Evolutionary conservation across 2,888 invertebrate species (phyloP), one percentile per base, ranked within the genome.

Genomic region (Drosophila maculinotata): DNA sequence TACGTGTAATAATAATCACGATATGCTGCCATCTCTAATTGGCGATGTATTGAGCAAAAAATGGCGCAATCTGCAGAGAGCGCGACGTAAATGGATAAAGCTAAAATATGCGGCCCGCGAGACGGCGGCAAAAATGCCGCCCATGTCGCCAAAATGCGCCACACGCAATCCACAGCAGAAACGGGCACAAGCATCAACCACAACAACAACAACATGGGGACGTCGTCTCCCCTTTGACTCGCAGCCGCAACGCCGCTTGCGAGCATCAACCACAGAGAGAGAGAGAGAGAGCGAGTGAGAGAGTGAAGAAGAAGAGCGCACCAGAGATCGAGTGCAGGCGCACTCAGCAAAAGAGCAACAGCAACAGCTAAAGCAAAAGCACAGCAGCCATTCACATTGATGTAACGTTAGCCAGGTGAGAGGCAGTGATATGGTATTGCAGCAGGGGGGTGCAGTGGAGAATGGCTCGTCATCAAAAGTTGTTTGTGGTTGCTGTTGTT

Each of bases 121-220:
- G 73, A 71, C 70, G 73, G 76, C 66, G 76, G 80, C 65, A 76
- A 77, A 82, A 78, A 79, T 86, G 79, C 88, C 88, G 85, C 85
- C 88, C 85, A 85, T 87, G 82, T 88, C 81, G 85, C 77, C 70
- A 79, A 88, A 81, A 87, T 69, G 75, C 80, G 73, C 87, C 85
- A 88, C 88, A 86, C 84, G 67, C 84, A 87, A 74, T 60, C 48
- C 52, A 68, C 77, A 69, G 52, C 76, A 69, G 53, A 75, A 69
- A 72, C 63, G 75, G 53, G 62, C 62, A 67, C 65, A 44, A 42
- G n/a, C 56, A 31, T 26, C 49, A n/a, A n/a, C n/a, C n/a, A n/a
- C n/a, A 68, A 53, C 52, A 64, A 56, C 56, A 68, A 62, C 57
- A 70, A 56, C 33, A 44, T 39, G 30, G 69, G 17, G 31, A 51